Conservation (phyloP, 2,888 invertebrate genomes). For the Spilosoma lubricipeda region DNA sequence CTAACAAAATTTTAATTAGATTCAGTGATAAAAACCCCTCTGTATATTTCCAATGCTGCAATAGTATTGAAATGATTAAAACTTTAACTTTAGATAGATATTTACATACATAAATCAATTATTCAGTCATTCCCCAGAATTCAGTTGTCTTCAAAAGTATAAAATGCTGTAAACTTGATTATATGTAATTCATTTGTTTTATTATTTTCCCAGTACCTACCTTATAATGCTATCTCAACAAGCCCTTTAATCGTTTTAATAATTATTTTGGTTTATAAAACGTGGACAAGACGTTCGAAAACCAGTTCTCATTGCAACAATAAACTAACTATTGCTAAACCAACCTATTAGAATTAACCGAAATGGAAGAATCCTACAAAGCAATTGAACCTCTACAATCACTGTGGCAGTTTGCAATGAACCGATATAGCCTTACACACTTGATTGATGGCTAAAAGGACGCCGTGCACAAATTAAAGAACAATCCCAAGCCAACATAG, state of each 20-base stretch:
- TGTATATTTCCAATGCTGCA: neutral
- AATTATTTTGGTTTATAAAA: constrained; percentile 1
- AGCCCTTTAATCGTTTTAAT: neutral
- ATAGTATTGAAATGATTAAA: neutral
- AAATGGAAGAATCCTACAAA: constrained; percentile 43
- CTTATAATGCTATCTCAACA: neutral
- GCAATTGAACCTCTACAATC: constrained; percentile 46
- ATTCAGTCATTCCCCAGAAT: neutral
- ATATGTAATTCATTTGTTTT: neutral
- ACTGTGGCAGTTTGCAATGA: constrained; percentile 45
- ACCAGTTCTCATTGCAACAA: constrained; percentile 47
- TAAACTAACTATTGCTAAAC: constrained; percentile 37
- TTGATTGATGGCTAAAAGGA: constrained; percentile 81
- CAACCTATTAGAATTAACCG: constrained; percentile 49
- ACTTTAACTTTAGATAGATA: too few species aligned
- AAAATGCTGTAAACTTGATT: neutral
- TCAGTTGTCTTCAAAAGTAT: neutral
- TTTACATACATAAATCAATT: neutral
- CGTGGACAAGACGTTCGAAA: constrained; percentile 19
- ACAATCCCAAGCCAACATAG: constrained; percentile 59
- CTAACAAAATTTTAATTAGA: neutral
- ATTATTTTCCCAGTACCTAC: neutral
- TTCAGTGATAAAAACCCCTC: neutral
- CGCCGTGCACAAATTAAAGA: constrained; percentile 76
- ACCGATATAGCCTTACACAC: constrained; percentile 63